Percentiles rank a stretch among this genome's conserved stretches.
phyloP scores from a whole-genome alignment of 2,888 invertebrate genomes.

The Cerastis rubricosa region DNA sequence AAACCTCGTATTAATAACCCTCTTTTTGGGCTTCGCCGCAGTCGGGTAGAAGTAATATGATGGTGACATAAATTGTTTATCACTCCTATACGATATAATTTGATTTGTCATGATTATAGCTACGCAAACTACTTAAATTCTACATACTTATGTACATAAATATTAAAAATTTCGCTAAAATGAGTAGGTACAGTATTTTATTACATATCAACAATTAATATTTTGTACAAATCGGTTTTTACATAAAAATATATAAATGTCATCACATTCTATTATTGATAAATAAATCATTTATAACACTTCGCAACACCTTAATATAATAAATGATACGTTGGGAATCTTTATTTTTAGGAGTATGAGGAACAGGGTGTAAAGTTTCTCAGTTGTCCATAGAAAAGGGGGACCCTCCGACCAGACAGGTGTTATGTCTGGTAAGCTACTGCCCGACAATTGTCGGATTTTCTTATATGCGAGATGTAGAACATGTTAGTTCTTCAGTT shows the following conservation, averaged over 20 bases:
- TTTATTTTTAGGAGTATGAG: background rate
- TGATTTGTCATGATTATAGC: slow-evolving; percentile 7
- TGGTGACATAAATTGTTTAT: background rate
- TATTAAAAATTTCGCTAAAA: slow-evolving; percentile 22
- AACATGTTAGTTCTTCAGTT: no score
- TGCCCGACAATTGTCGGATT: no score
- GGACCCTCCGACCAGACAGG: no score
- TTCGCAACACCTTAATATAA: background rate
- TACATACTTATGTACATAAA: slow-evolving; percentile 24
- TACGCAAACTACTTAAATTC: background rate
- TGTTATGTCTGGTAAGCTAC: no score
- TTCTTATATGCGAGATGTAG: no score
- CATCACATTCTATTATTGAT: background rate
- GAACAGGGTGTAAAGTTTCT: no score
- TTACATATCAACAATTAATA: slow-evolving; percentile 24
- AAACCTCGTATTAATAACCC: background rate
- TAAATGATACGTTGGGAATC: background rate
- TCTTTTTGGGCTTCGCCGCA: no score
- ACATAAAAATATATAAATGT: slow-evolving; percentile 21
- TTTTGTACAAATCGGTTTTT: slow-evolving; percentile 27
- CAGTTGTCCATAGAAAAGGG: no score
- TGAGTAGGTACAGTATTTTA: background rate
- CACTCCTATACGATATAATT: background rate
- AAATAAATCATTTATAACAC: background rate
- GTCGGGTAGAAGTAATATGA: background rate